These are phyloP conservation scores for Columba livia DNA, from an alignment of 2,113 vertebrate genomes.

Conservation along the genomic window DNA sequence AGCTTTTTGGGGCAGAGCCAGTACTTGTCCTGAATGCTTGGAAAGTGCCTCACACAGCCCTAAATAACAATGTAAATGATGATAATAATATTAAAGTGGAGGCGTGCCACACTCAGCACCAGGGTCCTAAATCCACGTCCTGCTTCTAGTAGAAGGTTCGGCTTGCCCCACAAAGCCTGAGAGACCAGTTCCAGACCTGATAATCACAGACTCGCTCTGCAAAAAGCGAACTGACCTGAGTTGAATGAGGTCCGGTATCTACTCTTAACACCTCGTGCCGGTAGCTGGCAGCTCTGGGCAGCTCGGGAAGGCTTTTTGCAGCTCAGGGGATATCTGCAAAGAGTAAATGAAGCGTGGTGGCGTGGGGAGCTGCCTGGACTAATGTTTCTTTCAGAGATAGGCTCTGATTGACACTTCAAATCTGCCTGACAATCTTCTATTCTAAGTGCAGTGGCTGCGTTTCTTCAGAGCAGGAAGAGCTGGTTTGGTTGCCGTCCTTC, in stretches of 20 bases:
- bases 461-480: constrained; percentile 36
- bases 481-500: constrained; percentile 42
- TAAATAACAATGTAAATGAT: constrained; percentile 2
- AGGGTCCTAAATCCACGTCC: not conserved
- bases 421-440: constrained; percentile 50
- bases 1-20: constrained; percentile 46
- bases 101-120: not conserved
- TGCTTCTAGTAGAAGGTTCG: not conserved
- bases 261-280: not conserved
- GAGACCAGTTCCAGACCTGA: not conserved
- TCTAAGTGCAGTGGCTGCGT: constrained; percentile 28
- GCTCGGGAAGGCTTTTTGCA: not conserved
- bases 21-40: not conserved
- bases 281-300: constrained; percentile 17
- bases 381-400: constrained; percentile 39
- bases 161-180: not conserved
- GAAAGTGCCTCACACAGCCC: not conserved
- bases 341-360: constrained; percentile 12
- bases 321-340: constrained; percentile 30
- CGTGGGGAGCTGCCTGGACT: constrained; percentile 23
- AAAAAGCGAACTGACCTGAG: constrained; percentile 11
- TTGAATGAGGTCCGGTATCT: not conserved
- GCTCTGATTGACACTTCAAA: constrained; percentile 54
- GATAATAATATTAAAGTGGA: not conserved
- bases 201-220: not conserved